These are phyloP conservation scores for Hololepta plana DNA, from an alignment of 2,888 invertebrate species.

Conservation along the genomic window DNA sequence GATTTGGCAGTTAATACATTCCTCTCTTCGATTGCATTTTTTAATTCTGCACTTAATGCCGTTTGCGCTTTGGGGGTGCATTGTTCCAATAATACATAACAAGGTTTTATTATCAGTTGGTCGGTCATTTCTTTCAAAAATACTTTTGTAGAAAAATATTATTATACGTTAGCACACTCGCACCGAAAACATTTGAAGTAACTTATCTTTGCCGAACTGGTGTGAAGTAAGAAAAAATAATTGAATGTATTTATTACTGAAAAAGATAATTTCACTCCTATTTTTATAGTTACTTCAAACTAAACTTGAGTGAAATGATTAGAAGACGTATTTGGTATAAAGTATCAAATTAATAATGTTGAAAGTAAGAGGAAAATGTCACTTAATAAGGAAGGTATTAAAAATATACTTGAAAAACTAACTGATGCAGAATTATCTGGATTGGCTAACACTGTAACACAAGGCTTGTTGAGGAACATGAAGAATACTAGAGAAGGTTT, in stretches of 20 bases:
- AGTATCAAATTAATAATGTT: too few relatives aligned
- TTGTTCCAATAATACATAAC: constrained; percentile 14
- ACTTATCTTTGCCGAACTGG: too few relatives aligned
- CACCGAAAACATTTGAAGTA: too few relatives aligned
- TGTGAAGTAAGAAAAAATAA: too few relatives aligned
- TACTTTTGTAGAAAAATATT: too few relatives aligned
- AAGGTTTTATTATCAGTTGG: constrained; percentile 8
- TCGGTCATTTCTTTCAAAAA: not conserved
- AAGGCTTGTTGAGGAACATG: constrained; percentile 19
- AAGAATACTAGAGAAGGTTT: constrained; percentile 16
- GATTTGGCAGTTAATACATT: constrained; percentile 42
- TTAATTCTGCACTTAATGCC: constrained; percentile 37
- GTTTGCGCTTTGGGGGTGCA: constrained; percentile 37
- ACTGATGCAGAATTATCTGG: constrained; percentile 16
- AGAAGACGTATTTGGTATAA: too few relatives aligned
- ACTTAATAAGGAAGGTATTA: constrained; percentile 11
- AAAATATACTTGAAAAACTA: constrained; percentile 12
- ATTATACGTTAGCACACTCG: too few relatives aligned
- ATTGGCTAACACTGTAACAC: constrained; percentile 20
- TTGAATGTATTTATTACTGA: too few relatives aligned
- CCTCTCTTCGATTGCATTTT: constrained; percentile 38
- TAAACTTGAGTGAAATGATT: too few relatives aligned
- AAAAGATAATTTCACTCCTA: too few relatives aligned
- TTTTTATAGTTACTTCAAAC: too few relatives aligned
- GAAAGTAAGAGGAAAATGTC: too few relatives aligned